Conservation (phyloP, 1,140 invertebrate genomes). For the Orchestia grillus region DNA sequence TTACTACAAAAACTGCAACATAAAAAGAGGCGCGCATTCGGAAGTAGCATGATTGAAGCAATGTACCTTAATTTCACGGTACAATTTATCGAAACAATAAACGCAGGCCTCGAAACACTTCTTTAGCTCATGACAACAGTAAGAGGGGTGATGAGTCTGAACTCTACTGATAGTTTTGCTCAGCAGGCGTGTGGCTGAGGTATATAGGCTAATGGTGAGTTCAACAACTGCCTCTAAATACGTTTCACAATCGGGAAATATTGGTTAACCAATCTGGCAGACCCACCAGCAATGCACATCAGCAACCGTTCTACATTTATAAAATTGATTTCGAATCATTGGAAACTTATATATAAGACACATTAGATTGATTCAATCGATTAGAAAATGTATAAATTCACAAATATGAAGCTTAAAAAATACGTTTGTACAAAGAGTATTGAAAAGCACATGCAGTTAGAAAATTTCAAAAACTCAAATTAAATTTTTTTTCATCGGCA, state of each 20-base stretch:
- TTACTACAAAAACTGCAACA: not conserved
- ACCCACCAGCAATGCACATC: not conserved
- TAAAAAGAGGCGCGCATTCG: not conserved
- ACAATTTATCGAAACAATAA: not conserved
- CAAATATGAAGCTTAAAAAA: too few relatives aligned
- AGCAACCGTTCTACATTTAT: too few relatives aligned
- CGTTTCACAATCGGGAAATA: not conserved
- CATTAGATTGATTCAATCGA: too few relatives aligned
- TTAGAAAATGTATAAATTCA: too few relatives aligned
- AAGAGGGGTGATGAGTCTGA: not conserved
- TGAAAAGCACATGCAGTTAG: too few relatives aligned
- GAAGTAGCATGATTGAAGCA: not conserved
- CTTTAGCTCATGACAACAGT: not conserved
- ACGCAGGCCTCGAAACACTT: not conserved
- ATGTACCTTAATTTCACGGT: not conserved
- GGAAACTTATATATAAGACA: too few relatives aligned
- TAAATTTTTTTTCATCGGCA: too few relatives aligned
- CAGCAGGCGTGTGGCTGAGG: not conserved
- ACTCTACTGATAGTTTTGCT: not conserved
- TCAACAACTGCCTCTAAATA: not conserved
- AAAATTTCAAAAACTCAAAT: too few relatives aligned
- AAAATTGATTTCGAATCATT: too few relatives aligned
- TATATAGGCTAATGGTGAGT: not conserved
- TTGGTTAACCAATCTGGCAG: not conserved
- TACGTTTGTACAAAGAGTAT: too few relatives aligned